Evolutionary conservation across 2,797 vertebrate genomes (phyloP).

Genomic region (Betta splendens): DNA sequence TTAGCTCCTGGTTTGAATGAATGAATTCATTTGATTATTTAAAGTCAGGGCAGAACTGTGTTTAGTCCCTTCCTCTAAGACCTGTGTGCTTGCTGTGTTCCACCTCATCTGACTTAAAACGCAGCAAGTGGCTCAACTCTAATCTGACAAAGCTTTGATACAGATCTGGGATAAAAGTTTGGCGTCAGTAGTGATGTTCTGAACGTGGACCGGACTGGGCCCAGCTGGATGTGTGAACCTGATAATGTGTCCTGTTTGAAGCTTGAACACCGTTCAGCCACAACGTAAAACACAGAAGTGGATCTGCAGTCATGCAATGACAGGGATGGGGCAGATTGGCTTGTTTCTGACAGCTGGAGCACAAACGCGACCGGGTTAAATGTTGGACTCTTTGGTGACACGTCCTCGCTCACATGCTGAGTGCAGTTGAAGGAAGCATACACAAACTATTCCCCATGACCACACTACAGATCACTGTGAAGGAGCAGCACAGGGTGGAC

Average conservation of each 20-base stretch:
- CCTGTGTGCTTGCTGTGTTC: neutral
- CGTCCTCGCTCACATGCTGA: slow-evolving; percentile 1
- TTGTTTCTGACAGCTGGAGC: slow-evolving; percentile 9
- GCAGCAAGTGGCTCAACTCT: neutral
- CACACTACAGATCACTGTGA: neutral
- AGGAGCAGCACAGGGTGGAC: neutral
- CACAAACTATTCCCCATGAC: neutral
- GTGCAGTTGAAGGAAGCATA: slow-evolving; percentile 1
- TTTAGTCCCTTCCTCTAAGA: neutral
- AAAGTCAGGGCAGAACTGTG: neutral
- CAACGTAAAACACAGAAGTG: no score
- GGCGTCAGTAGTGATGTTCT: neutral
- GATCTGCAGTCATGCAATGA: neutral
- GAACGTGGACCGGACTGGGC: neutral
- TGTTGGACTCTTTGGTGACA: slow-evolving; percentile 33
- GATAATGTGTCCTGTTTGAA: no score
- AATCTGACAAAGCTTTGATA: no score
- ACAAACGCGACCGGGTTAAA: neutral
- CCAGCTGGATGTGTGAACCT: neutral
- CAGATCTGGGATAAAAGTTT: neutral
- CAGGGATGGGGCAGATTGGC: slow-evolving; percentile 1
- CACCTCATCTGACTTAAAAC: neutral
- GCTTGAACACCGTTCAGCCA: no score
- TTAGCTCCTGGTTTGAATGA: neutral
- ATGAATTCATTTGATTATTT: no score